Conservation (phyloP, 2,797 vertebrate species). For the Mormyrus proboscirostris region DNA sequence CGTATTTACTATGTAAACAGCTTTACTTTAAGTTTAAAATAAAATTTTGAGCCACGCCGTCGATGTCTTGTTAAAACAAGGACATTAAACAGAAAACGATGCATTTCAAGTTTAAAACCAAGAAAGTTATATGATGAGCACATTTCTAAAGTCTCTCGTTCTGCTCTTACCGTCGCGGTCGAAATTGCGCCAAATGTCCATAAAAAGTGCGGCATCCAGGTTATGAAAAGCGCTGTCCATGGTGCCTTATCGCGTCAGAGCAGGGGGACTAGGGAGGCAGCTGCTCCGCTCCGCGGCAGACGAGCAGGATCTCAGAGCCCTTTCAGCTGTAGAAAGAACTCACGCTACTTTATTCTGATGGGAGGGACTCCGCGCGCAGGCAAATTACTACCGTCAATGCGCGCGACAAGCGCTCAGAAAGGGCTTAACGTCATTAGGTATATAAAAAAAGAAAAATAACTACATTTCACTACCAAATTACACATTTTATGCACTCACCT, state of each 20-base stretch:
- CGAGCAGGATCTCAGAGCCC: background rate
- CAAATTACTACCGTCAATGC: background rate
- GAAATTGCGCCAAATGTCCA: constrained; percentile 70
- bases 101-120: background rate
- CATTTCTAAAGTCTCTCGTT: background rate
- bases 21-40: background rate
- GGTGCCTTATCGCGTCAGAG: constrained; percentile 30
- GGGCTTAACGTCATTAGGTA: background rate
- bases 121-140: background rate
- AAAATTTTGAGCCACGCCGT: background rate
- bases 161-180: constrained; percentile 66
- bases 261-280: background rate
- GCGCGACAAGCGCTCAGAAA: background rate
- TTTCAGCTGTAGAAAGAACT: background rate
- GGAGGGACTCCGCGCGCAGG: constrained; percentile 16
- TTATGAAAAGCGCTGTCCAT: constrained; percentile 65
- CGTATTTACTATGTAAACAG: background rate
- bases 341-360: constrained; percentile 8
- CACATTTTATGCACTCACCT: background rate
- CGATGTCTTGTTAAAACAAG: background rate
- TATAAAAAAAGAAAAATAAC: background rate
- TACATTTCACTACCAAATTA: background rate
- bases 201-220: constrained; percentile 69
- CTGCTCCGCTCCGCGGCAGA: background rate
- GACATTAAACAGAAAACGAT: background rate